Percentiles rank a stretch among this genome's conserved stretches.
Conservation (phyloP, 1,140 invertebrate genomes). For the Zaprionus davidi region DNA sequence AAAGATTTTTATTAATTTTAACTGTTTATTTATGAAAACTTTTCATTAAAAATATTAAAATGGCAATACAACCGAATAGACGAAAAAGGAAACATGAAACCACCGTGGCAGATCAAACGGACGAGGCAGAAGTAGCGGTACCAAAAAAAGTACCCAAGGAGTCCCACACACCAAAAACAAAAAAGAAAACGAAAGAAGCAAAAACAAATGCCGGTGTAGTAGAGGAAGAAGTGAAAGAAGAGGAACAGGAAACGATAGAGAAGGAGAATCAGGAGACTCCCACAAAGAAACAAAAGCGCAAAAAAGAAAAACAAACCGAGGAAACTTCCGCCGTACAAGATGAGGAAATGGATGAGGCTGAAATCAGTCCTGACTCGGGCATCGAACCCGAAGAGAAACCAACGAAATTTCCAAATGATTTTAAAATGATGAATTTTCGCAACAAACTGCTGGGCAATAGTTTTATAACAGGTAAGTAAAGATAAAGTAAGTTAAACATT, state of each 20-base stretch:
- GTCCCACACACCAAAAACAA: conserved; percentile 65
- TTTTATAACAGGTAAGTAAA: conserved; percentile 73
- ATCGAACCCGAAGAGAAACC: conserved; percentile 62
- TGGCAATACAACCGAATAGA: conserved; percentile 76
- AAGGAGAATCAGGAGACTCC: neutral
- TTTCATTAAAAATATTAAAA: conserved; percentile 29
- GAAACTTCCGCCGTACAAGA: neutral
- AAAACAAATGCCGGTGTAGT: neutral
- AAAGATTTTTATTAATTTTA: conserved; percentile 19
- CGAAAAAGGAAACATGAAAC: conserved; percentile 70
- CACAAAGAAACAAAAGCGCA: conserved; percentile 15
- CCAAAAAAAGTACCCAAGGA: conserved; percentile 71
- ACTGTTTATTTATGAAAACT: conserved; percentile 18
- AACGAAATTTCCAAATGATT: conserved; percentile 71
- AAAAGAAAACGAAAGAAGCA: conserved; percentile 36
- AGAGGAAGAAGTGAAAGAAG: conserved; percentile 13
- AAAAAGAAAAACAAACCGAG: conserved; percentile 26
- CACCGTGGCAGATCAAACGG: conserved; percentile 26
- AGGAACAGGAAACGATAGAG: conserved; percentile 9
- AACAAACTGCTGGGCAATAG: conserved; percentile 64
- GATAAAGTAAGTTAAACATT: too few relatives aligned
- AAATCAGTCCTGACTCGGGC: conserved; percentile 66
- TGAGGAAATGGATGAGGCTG: conserved; percentile 35
- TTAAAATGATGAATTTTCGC: conserved; percentile 78
- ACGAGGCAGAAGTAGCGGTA: conserved; percentile 67